Evolutionary conservation across 2,113 vertebrate genomes (phyloP).

Genomic region (Caracal caracal): DNA sequence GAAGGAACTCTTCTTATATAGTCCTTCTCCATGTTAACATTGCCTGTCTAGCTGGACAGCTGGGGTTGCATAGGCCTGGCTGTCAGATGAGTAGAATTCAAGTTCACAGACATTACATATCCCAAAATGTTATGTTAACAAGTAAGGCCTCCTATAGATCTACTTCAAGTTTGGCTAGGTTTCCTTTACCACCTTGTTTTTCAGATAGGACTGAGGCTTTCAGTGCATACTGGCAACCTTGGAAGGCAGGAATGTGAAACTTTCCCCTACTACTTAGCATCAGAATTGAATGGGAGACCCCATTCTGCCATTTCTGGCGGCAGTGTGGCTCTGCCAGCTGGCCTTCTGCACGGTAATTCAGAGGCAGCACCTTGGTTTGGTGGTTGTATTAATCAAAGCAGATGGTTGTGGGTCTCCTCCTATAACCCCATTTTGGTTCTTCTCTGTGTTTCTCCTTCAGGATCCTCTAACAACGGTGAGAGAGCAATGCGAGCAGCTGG

Average conservation of each 20-base stretch:
- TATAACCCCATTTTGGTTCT: slow-evolving; percentile 5
- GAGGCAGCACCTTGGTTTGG: slow-evolving; percentile 65
- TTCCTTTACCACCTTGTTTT: slow-evolving; percentile 70
- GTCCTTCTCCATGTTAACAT: background rate
- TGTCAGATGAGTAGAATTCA: slow-evolving; percentile 31
- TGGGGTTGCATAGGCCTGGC: background rate
- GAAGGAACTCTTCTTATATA: slow-evolving; percentile 14
- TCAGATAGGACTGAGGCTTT: slow-evolving; percentile 70
- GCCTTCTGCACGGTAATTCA: slow-evolving; percentile 65
- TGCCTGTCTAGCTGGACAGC: background rate
- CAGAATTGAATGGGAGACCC: slow-evolving; percentile 66
- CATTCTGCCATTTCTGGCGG: slow-evolving; percentile 55
- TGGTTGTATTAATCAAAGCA: slow-evolving; percentile 46
- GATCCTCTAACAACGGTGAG: slow-evolving; percentile 90
- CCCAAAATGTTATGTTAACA: slow-evolving; percentile 47
- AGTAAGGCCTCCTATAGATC: slow-evolving; percentile 42
- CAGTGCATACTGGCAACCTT: slow-evolving; percentile 66
- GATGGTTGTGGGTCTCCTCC: background rate
- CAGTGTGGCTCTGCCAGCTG: slow-evolving; percentile 61
- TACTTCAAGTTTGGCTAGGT: slow-evolving; percentile 53
- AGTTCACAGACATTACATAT: slow-evolving; percentile 34
- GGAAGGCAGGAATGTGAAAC: slow-evolving; percentile 70
- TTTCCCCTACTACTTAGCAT: slow-evolving; percentile 64
- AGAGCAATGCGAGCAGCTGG: slow-evolving; percentile 89
- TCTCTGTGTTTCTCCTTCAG: slow-evolving; percentile 75